Base-by-base conservation (phyloP, 1,140 invertebrate species). In the Piezodorus guildinii region DNA sequence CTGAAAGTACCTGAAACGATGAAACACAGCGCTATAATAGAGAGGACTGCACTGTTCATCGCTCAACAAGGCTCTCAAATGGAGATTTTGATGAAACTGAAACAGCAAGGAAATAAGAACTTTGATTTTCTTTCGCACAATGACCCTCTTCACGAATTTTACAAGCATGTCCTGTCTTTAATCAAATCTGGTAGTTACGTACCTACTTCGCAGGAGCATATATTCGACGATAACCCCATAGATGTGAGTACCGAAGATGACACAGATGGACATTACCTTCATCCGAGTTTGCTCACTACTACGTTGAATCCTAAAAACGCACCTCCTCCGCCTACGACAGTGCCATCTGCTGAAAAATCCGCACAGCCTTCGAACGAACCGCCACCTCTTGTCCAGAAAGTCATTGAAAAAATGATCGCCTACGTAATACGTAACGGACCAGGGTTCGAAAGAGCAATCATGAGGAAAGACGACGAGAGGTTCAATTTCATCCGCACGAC, bases 31-130 rank as follows among this genome's bases (percentile, higher is more conserved):
- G 85, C 89, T 5, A 91, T 97, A 61, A 97, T 99, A 71, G 92
- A 96, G 73, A 97, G 95, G 77, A 99, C 96, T 0, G 94, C 96
- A 0, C 77, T 85, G 59, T 98, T 98, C 77, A 92, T 99, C 67
- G 87, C 88, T 65, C 79, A 83, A 51, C 94, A 98, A 74, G 96
- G 95, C 0, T 80, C 85, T 34, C 96, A 99, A 78, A 97, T 98
- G 94, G 96, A 99, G 78, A 96, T 99, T 62, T 80, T 98, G 0
- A 86, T 99, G 62, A 98, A 97, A 78, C 90, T 94, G 10, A 98
- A 98, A 76, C 96, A 99, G 75, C 81, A 89, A 0, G 85, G 87
- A 68, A 99, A 98, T 78, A 79, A 85, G 2, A 91, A 95, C 75
- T 99, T 99, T 78, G 79, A 87, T 59, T 99, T 99, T 76, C 79